Evolutionary conservation across 2,113 vertebrate genomes (phyloP).

Genomic region (Castor canadensis): DNA sequence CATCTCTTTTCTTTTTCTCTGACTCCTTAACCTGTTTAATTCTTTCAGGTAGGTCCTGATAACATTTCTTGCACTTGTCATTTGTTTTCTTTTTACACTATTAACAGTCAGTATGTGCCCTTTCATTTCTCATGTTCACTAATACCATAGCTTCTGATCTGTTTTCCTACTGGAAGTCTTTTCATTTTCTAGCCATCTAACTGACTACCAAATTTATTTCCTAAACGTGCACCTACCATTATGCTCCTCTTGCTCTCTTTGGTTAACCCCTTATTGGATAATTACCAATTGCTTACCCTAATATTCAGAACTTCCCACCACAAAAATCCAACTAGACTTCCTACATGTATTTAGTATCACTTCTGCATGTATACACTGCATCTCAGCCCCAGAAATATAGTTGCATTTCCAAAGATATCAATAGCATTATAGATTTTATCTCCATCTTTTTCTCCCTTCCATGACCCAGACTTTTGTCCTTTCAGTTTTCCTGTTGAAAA

Average conservation of each 20-base stretch:
- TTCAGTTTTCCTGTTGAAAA: neutral
- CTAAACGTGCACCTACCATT: neutral
- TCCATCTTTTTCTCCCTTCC: neutral
- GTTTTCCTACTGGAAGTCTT: neutral
- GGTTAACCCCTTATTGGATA: too few relatives aligned
- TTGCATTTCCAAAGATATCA: neutral
- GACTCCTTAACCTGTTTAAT: neutral
- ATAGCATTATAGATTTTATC: neutral
- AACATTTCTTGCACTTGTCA: neutral
- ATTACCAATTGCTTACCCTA: neutral
- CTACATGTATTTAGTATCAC: neutral
- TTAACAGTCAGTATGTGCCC: neutral
- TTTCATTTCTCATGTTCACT: neutral
- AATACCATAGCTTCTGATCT: neutral
- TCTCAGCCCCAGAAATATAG: neutral
- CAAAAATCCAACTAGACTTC: neutral
- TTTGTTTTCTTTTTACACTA: neutral
- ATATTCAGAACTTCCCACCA: neutral
- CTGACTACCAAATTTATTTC: neutral
- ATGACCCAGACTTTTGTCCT: neutral
- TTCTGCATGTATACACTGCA: neutral
- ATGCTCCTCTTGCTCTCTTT: neutral
- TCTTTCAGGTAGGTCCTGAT: neutral
- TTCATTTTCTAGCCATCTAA: neutral
- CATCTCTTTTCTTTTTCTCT: neutral